Evolutionary conservation across 2,888 invertebrate species (phyloP), one percentile per base, ranked within the genome.

Genomic region (Portevinia maculata): DNA sequence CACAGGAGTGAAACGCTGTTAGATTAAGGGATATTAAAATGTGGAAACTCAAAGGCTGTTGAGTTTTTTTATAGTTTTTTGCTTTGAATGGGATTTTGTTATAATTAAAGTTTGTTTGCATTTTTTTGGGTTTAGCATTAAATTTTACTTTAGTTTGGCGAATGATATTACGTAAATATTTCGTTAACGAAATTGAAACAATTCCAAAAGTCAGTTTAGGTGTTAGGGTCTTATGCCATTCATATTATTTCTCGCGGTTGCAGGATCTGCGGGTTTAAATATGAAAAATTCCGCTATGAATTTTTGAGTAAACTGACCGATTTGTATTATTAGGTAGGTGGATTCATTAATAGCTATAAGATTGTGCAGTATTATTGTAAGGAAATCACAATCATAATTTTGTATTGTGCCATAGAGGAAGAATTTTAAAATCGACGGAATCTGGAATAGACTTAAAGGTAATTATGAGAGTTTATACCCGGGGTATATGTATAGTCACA

Each of bases 21-120:
- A 76, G 81, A 76, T 81, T 76, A 76, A 76, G 39, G 81, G 76
- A 76, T 70, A 70, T 76, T 81, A 81, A 81, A 81, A 76, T 59
- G 76, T 46, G 59, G 34, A 62, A 69, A 32, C 52, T 64, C 62
- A 15, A 46, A 15, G 62, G 62, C 41, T 64, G 55, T 50, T 74
- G 34, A 28, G 17, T 28, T 34, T 9, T 3, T 39, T 17, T 73
- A 46, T 52, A 11, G 53, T 55, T 69, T 69, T 57, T 60, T 60
- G 30, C 21, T 39, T 41, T 46, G 41, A 53, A 41, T 46, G 8
- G 41, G 65, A 53, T 53, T 65, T 69, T 57, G 37, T 57, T 69
- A 34, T 69, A 44, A 69, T 69, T 57, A 69, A 69, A 57, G 55
- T 69, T 69, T 69, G 67, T 74, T 74, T 64, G 48, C 28, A 28